Conservation (phyloP, 2,113 vertebrate genomes). For the Ciconia stormi region DNA sequence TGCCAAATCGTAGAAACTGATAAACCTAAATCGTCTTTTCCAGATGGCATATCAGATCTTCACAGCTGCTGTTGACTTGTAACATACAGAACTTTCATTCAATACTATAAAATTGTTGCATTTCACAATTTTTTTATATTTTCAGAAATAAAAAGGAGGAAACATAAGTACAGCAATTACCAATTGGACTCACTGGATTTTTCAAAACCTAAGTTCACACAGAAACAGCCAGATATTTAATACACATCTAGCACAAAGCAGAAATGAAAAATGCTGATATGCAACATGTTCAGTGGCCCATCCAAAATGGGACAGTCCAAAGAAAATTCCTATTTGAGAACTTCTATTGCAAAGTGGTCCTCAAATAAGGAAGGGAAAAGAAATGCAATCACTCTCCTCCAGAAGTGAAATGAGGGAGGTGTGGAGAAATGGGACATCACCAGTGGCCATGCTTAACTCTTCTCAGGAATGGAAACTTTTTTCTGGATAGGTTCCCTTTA, state of each 20-base stretch:
- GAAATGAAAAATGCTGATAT: background rate
- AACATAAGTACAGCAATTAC: background rate
- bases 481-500: background rate
- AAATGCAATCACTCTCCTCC: background rate
- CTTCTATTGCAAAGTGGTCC: background rate
- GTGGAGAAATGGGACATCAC: background rate
- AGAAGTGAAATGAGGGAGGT: background rate
- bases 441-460: background rate
- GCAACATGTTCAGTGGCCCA: background rate
- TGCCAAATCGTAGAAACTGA: background rate
- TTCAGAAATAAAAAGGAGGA: background rate
- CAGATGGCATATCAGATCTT: background rate
- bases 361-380: background rate
- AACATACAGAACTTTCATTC: background rate
- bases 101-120: background rate
- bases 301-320: background rate
- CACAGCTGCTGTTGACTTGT: background rate
- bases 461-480: background rate
- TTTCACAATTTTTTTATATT: background rate
- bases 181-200: background rate
- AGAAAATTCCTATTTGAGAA: background rate
- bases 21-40: background rate
- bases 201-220: background rate
- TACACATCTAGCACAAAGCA: background rate
- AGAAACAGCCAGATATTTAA: background rate